Conservation (phyloP, 2,797 vertebrate genomes). For the Aplochiton taeniatus region DNA sequence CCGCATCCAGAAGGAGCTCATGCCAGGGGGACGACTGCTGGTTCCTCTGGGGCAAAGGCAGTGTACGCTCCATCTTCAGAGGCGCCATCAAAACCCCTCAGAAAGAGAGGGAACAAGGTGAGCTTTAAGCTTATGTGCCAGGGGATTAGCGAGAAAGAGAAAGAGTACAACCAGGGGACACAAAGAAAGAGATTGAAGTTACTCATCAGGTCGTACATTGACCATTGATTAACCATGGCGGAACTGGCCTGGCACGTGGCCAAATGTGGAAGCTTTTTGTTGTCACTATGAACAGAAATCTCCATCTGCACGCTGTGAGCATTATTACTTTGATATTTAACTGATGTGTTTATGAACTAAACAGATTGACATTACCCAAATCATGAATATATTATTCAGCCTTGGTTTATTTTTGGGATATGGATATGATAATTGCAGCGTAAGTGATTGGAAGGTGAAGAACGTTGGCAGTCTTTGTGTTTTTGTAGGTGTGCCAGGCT, state of each 20-base stretch:
- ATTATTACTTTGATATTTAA: too few relatives aligned
- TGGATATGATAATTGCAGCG: constrained; percentile 69
- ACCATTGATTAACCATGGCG: not conserved
- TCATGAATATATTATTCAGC: not conserved
- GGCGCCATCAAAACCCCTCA: constrained; percentile 8
- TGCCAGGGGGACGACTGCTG: constrained; percentile 53
- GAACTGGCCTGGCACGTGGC: not conserved
- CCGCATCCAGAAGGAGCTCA: constrained; percentile 62
- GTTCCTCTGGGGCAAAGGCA: constrained; percentile 25
- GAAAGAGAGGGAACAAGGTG: constrained; percentile 1
- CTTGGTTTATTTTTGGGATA: constrained; percentile 18
- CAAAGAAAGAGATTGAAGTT: too few relatives aligned
- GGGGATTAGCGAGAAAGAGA: too few relatives aligned
- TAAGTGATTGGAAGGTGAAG: constrained; percentile 74
- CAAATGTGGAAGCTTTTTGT: too few relatives aligned
- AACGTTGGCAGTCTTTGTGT: constrained; percentile 70
- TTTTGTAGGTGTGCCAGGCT: constrained; percentile 71
- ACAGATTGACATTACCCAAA: constrained; percentile 16
- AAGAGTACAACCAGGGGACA: too few relatives aligned
- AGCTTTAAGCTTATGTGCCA: not conserved
- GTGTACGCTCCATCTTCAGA: constrained; percentile 10
- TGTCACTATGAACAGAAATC: too few relatives aligned
- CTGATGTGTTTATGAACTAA: too few relatives aligned
- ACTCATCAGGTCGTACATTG: not conserved
- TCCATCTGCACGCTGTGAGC: too few relatives aligned